A percentile compares a stretch with the other conserved stretches of the same genome.
Conservation (phyloP, 2,113 vertebrate genomes). For the Saguinus midas region DNA sequence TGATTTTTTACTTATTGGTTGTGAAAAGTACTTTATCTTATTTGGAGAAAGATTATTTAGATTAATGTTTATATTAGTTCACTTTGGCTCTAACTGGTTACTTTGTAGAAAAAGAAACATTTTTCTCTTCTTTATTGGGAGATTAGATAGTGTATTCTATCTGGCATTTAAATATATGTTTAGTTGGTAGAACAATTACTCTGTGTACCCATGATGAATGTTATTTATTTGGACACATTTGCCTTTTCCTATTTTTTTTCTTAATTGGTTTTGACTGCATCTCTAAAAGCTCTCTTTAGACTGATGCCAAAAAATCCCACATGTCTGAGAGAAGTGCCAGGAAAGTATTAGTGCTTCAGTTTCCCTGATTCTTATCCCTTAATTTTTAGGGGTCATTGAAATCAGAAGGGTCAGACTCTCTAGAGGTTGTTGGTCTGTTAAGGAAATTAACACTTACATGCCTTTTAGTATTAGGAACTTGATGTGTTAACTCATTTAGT, state of each 20-base stretch:
- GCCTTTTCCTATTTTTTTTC: constrained; percentile 67
- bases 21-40: constrained; percentile 35
- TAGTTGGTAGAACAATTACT: constrained; percentile 63
- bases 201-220: constrained; percentile 60
- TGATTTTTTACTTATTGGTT: constrained; percentile 39
- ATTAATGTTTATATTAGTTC: constrained; percentile 43
- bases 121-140: constrained; percentile 29
- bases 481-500: constrained; percentile 26
- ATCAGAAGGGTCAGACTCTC: neutral
- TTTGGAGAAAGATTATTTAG: constrained; percentile 22
- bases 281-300: constrained; percentile 65
- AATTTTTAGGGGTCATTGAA: constrained; percentile 40
- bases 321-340: constrained; percentile 53
- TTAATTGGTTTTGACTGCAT: constrained; percentile 68
- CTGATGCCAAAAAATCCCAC: constrained; percentile 48
- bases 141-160: constrained; percentile 40
- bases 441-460: constrained; percentile 26
- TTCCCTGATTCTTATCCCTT: constrained; percentile 34
- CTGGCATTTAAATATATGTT: constrained; percentile 58
- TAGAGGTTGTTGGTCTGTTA: neutral
- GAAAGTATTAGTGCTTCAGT: constrained; percentile 35
- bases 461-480: neutral
- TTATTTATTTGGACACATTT: constrained; percentile 72
- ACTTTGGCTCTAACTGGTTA: constrained; percentile 34
- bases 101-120: constrained; percentile 54